These are phyloP conservation scores for Clarias platycephalus DNA, from an alignment of 2,797 vertebrate species.

Conservation along the genomic window DNA sequence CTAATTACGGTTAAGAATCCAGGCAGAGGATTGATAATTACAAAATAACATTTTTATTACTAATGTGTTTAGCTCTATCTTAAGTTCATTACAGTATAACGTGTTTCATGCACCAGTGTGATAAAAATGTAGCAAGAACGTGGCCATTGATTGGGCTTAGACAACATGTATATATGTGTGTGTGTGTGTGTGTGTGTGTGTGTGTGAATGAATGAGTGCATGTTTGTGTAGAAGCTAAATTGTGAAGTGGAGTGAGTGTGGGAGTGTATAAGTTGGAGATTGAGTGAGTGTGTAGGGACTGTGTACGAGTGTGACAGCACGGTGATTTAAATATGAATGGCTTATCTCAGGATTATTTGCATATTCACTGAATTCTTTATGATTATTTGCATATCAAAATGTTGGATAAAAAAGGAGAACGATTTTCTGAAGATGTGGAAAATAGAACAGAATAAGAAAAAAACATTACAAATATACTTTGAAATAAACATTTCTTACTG, in stretches of 20 bases:
- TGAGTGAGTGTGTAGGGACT: neutral
- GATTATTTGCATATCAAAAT: neutral
- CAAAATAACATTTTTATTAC: constrained; percentile 42
- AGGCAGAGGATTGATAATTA: constrained; percentile 27
- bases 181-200: neutral
- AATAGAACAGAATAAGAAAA: neutral
- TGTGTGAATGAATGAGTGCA: neutral
- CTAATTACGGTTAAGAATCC: constrained; percentile 41
- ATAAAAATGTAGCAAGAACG: neutral
- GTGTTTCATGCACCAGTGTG: neutral
- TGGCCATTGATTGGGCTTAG: neutral
- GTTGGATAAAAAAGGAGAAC: neutral
- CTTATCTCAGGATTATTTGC: neutral
- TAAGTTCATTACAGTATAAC: neutral
- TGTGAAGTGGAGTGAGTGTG: neutral
- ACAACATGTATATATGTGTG: too few species aligned
- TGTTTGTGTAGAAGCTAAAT: neutral
- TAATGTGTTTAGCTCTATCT: constrained; percentile 1
- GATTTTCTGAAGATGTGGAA: neutral
- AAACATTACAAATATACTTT: neutral
- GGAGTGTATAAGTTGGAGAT: neutral
- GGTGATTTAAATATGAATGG: neutral
- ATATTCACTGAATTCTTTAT: neutral
- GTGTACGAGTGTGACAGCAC: neutral
- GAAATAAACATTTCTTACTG: neutral